Evolutionary conservation across 2,797 vertebrate species (phyloP), one percentile per base, ranked within the genome.

Genomic region (Cyclopterus lumpus): DNA sequence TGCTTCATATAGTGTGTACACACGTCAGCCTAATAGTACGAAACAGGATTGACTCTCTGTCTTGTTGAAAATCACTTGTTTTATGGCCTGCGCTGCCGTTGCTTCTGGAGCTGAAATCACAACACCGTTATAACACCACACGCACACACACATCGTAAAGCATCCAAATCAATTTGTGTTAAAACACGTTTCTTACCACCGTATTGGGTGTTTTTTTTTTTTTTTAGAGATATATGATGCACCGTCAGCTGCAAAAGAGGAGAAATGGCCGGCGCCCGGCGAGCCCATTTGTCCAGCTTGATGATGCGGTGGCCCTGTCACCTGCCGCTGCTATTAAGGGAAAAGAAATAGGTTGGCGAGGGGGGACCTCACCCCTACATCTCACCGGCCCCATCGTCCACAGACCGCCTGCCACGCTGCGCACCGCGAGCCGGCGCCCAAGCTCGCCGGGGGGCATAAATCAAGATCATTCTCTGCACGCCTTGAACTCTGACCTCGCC

Each of bases 391-490:
- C 79, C 70, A 59, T 26, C 55, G 79, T 91, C 96, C 71, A 30
- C 83, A 38, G 63, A 30, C 87, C 54, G 75, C 83, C 86, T 66
- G 78, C 76, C 87, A 86, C 59, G 22, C 75, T 6, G 69, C 9
- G 12, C 76, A n/a, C 66, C 67, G 1, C 26, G 49, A 79, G 80
- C 87, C 82, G 8, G 58, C 64, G 40, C 70, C n/a, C 48, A 14
- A 66, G 86, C 82, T 68, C 46, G 12, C 36, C 36, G 30, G 67
- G 38, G 71, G 91, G 95, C 96, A 98, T 99, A 98, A 98, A 99
- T 99, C 98, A 97, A 96, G 96, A 97, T 97, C 96, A 98, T 99
- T 97, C 96, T 96, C 94, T 89, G 93, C 96, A 96, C 95, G 96
- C 97, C 97, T 97, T 99, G 96, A 99, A 96, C 97, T 97, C 94